These are phyloP conservation scores for Notarius lentiginosus DNA, from an alignment of 2,113 vertebrate genomes.

Conservation along the genomic window DNA sequence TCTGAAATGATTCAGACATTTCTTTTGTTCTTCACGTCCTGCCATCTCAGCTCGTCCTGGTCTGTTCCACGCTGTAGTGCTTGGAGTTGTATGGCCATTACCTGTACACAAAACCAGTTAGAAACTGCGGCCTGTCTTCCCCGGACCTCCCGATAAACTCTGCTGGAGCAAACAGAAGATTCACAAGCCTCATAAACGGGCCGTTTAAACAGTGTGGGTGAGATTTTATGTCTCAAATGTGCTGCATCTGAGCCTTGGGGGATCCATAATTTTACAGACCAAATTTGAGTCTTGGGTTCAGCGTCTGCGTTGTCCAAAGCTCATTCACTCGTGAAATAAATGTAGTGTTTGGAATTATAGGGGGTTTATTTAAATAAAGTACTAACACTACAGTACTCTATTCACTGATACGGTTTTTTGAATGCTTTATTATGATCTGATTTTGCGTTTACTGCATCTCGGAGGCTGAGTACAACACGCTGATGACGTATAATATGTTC, in stretches of 20 bases:
- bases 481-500: not conserved
- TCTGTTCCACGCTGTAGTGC: constrained; percentile 72
- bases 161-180: constrained; percentile 64
- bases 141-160: constrained; percentile 90
- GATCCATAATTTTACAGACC: not conserved
- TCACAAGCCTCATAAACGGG: constrained; percentile 25
- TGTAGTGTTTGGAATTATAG: not conserved
- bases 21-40: constrained; percentile 61
- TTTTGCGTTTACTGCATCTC: not conserved
- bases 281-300: not conserved
- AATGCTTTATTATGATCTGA: not conserved
- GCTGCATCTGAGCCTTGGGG: constrained; percentile 43
- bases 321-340: not conserved
- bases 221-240: constrained; percentile 15
- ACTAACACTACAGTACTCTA: not conserved
- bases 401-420: not conserved
- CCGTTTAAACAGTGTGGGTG: not conserved
- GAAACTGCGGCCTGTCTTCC: constrained; percentile 88
- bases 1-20: constrained; percentile 81
- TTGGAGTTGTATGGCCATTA: constrained; percentile 81
- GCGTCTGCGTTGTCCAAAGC: not conserved
- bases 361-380: not conserved
- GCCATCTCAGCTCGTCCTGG: constrained; percentile 73
- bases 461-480: not conserved
- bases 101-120: constrained; percentile 81